Conservation (phyloP, 2,113 vertebrate genomes). For the Nycticebus coucang region DNA sequence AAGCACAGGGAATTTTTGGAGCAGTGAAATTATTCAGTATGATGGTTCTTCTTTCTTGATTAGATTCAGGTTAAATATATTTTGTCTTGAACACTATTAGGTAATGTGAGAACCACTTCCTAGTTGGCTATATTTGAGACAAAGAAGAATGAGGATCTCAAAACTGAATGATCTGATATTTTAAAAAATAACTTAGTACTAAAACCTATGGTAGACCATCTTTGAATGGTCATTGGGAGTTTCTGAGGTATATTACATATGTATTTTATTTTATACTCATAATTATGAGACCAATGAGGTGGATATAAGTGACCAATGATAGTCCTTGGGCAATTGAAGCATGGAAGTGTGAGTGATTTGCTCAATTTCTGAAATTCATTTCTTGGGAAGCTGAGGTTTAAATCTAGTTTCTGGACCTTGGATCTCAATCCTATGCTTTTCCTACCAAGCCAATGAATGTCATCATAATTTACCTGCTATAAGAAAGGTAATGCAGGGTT, state of each 20-base stretch:
- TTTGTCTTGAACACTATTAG: neutral
- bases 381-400: neutral
- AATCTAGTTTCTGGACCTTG: neutral
- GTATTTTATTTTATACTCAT: neutral
- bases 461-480: neutral
- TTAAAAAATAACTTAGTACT: neutral
- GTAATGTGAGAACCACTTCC: neutral
- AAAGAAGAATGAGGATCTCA: neutral
- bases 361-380: neutral
- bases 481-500: neutral
- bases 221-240: neutral
- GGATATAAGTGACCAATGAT: neutral
- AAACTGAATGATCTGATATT: neutral
- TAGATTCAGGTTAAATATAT: neutral
- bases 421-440: neutral
- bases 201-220: neutral
- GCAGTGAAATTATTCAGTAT: too few relatives aligned
- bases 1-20: too few relatives aligned
- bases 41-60: neutral
- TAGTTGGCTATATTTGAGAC: neutral
- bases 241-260: neutral
- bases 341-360: neutral
- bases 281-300: neutral
- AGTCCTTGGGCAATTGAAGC: neutral
- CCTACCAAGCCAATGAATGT: neutral